Evolutionary conservation across 1,140 invertebrate genomes (phyloP), one percentile per base, ranked within the genome.

Genomic region (Procambarus clarkii): DNA sequence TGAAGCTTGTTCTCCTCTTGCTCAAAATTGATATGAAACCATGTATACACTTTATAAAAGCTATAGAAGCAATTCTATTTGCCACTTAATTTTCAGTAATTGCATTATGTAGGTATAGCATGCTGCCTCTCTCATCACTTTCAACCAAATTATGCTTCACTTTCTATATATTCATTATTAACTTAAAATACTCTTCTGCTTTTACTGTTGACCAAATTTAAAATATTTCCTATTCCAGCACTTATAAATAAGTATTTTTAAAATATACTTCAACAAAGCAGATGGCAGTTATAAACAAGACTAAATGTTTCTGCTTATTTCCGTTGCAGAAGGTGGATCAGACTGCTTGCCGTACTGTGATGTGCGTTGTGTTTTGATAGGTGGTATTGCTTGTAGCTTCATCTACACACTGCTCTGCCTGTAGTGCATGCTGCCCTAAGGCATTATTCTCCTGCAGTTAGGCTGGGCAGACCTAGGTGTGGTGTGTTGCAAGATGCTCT

Each of bases 311-410:
- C 60, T 91, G 89, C 76, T 91, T 91, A 79, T 91, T 78, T 91
- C 89, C 83, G 15, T 91, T 91, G 45, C 89, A 91, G 89, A 91
- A 91, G 89, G 89, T 91, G 89, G 89, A 91, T 91, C 85, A 91
- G 83, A 69, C 71, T 44, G 89, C 81, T 86, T 91, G 76, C 76
- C 83, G 89, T 91, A 86, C 89, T 91, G 82, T 91, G 89, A 91
- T 91, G 89, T 91, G 89, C 89, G 89, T 88, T 91, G 82, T 91
- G 86, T 89, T 84, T 91, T 85, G 60, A 77, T 91, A 91, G 89
- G 89, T 91, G 89, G 89, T 91, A 91, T 91, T 91, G 89, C 89
- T 91, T 91, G 48, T 79, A 85, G 89, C 89, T 78, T 91, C 80
- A 89, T 48, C 74, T 54, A 79, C 81, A 78, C 44, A 91, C 54